Conservation (phyloP, 2,113 vertebrate genomes). For the Oryzias celebensis region DNA sequence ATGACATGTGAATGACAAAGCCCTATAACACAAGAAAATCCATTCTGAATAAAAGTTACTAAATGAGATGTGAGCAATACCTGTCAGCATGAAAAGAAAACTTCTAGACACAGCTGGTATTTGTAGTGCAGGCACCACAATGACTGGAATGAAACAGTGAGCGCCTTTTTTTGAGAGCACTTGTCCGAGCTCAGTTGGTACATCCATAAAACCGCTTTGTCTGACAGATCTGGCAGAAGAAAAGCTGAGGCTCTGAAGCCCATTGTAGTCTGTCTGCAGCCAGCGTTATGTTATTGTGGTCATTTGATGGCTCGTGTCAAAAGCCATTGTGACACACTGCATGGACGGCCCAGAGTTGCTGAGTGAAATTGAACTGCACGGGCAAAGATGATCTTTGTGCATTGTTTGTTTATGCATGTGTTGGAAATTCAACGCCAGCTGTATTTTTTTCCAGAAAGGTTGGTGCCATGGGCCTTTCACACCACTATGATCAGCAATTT, state of each 20-base stretch:
- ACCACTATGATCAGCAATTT: conserved; percentile 76
- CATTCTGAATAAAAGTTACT: no score
- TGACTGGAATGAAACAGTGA: conserved; percentile 52
- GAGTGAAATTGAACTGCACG: conserved; percentile 66
- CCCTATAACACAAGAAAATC: no score
- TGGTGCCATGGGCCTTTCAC: conserved; percentile 69
- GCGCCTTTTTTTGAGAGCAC: conserved; percentile 62
- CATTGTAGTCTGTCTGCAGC: conserved; percentile 53
- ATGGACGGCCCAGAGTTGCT: conserved; percentile 50
- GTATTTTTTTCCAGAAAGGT: conserved; percentile 66
- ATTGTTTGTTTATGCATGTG: conserved; percentile 31
- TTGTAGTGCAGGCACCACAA: conserved; percentile 34
- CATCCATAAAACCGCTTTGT: conserved; percentile 69
- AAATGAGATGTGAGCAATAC: no score
- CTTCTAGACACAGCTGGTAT: no score
- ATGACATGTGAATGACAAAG: no score
- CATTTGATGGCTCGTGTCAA: conserved; percentile 44
- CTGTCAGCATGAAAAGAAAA: no score
- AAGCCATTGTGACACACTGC: conserved; percentile 61
- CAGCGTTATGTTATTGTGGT: conserved; percentile 49
- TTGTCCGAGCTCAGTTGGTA: conserved; percentile 72
- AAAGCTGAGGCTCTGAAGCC: conserved; percentile 58
- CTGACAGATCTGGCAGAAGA: conserved; percentile 65
- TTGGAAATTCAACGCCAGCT: conserved; percentile 21
- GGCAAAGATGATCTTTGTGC: conserved; percentile 51